Evolutionary conservation across 2,888 invertebrate genomes (phyloP).

Genomic region (Ophion costatus): DNA sequence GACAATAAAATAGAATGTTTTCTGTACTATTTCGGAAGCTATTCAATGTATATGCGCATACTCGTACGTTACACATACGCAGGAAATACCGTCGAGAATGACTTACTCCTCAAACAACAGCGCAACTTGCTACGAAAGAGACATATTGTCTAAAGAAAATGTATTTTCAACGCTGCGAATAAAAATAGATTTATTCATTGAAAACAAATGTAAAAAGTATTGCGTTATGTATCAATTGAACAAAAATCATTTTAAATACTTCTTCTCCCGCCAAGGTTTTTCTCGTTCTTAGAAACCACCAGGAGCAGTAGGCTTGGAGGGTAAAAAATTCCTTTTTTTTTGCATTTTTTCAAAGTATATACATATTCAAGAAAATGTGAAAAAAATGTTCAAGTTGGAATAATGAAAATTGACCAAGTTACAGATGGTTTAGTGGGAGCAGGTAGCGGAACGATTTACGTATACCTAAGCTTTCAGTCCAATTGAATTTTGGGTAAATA

Average conservation of each 20-base stretch:
- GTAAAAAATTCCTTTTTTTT: too few species aligned
- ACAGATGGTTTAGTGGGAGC: too few species aligned
- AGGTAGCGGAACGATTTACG: too few species aligned
- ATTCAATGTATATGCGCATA: background rate
- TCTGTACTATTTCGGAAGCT: conserved; percentile 2
- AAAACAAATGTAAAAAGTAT: background rate
- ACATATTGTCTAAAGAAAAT: background rate
- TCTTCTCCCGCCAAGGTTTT: background rate
- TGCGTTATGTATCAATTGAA: background rate
- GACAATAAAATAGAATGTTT: conserved; percentile 11
- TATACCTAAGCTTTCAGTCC: too few species aligned
- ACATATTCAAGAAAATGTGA: too few species aligned
- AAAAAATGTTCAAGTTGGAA: too few species aligned
- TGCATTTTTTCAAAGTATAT: too few species aligned
- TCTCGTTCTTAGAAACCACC: background rate
- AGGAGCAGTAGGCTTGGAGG: background rate
- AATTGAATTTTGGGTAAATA: too few species aligned
- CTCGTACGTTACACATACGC: background rate
- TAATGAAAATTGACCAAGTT: too few species aligned
- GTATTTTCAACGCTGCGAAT: background rate
- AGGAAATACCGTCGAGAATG: conserved; percentile 2
- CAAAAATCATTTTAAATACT: background rate
- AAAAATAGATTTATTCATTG: background rate
- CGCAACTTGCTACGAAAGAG: background rate
- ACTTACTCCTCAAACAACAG: background rate